phyloP scores from a whole-genome alignment of 2,797 vertebrate species.

The Arrhamphus sclerolepis region DNA sequence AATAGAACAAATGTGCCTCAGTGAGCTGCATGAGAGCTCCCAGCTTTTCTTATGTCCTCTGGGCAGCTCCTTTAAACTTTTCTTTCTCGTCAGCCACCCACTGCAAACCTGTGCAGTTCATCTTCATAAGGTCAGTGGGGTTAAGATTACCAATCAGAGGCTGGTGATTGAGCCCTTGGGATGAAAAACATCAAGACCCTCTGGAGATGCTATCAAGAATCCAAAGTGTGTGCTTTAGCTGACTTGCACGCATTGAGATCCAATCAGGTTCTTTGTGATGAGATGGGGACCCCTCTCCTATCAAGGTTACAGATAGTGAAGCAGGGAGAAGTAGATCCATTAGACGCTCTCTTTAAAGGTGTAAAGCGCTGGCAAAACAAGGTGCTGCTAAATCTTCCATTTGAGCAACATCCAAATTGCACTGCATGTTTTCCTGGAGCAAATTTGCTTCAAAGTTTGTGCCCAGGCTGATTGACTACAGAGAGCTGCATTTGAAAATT shows the following conservation, averaged over 20 bases:
- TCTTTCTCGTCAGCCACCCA: constrained; percentile 22
- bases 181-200: constrained; percentile 46
- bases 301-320: constrained; percentile 42
- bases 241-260: constrained; percentile 49
- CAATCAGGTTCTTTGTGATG: constrained; percentile 43
- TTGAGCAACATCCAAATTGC: constrained; percentile 47
- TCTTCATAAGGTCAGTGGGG: constrained; percentile 48
- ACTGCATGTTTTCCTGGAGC: constrained; percentile 25
- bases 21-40: no score
- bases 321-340: constrained; percentile 28
- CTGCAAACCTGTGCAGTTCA: constrained; percentile 26
- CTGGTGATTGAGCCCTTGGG: constrained; percentile 62
- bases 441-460: constrained; percentile 55
- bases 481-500: constrained; percentile 52
- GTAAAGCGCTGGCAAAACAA: constrained; percentile 39
- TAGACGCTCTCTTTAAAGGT: constrained; percentile 35
- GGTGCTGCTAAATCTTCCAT: constrained; percentile 22
- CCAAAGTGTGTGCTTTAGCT: constrained; percentile 35
- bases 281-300: constrained; percentile 40
- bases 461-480: constrained; percentile 46
- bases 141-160: constrained; percentile 72
- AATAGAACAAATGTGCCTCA: no score
- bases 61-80: constrained; percentile 20
- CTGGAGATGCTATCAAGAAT: constrained; percentile 60
- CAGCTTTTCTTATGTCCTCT: background rate